phyloP scores from a whole-genome alignment of 2,888 invertebrate species.

The Chrysomela aeneicollis region DNA sequence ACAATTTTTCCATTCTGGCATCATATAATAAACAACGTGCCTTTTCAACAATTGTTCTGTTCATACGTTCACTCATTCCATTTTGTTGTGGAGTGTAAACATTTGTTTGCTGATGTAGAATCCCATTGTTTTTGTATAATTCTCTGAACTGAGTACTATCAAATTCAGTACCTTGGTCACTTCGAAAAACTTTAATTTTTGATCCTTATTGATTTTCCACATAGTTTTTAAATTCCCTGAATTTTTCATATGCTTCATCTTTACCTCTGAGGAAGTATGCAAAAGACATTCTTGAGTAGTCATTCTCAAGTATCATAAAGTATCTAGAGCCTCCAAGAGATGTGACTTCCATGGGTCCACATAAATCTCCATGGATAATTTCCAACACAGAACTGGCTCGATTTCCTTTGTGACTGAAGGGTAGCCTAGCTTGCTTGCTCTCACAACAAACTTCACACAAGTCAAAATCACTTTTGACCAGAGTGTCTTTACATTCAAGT shows the following conservation, averaged over 20 bases:
- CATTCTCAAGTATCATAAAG: slow-evolving; percentile 32
- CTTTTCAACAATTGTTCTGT: slow-evolving; percentile 31
- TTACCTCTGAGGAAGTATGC: slow-evolving; percentile 36
- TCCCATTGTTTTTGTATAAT: slow-evolving; percentile 30
- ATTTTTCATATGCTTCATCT: slow-evolving; percentile 27
- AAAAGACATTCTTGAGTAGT: slow-evolving; percentile 32
- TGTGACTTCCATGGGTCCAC: slow-evolving; percentile 32
- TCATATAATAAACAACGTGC: slow-evolving; percentile 30
- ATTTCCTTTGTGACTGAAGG: slow-evolving; percentile 25
- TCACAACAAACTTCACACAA: slow-evolving; percentile 24
- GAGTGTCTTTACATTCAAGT: slow-evolving; percentile 12
- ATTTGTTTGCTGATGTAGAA: slow-evolving; percentile 35
- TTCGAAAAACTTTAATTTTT: slow-evolving; percentile 30
- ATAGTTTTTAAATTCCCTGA: slow-evolving; percentile 29
- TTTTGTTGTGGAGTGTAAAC: slow-evolving; percentile 32
- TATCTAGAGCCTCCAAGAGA: slow-evolving; percentile 33
- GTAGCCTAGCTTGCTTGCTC: slow-evolving; percentile 21
- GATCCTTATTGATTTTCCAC: slow-evolving; percentile 24
- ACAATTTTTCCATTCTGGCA: slow-evolving; percentile 17
- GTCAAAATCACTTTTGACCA: slow-evolving; percentile 18
- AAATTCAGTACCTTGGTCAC: slow-evolving; percentile 32
- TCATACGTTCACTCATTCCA: slow-evolving; percentile 26
- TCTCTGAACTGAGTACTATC: slow-evolving; percentile 26
- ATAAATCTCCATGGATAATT: slow-evolving; percentile 32
- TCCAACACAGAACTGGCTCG: slow-evolving; percentile 9